Evolutionary conservation across 2,888 invertebrate genomes (phyloP).

Genomic region (Zhuqinia jingwanae): DNA sequence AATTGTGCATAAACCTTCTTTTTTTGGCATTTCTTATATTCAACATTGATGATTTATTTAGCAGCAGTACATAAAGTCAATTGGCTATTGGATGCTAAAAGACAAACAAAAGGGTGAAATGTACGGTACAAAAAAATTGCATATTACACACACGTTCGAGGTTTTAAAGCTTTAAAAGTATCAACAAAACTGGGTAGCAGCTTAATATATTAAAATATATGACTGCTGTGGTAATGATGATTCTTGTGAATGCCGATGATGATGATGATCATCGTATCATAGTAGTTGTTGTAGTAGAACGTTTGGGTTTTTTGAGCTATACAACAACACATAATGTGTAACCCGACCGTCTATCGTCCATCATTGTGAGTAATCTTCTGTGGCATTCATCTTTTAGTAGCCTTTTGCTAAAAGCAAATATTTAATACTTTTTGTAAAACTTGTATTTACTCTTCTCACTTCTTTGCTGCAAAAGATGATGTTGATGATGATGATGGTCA

Average conservation of each 20-base stretch:
- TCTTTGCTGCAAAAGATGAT: not conserved
- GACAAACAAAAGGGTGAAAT: not conserved
- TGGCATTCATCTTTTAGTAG: not conserved
- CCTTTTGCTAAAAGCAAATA: not conserved
- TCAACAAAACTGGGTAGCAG: not conserved
- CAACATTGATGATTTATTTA: constrained; percentile 13
- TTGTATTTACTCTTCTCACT: constrained; percentile 52
- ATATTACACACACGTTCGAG: not conserved
- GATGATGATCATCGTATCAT: not conserved
- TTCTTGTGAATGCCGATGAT: not conserved
- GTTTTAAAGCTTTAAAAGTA: not conserved
- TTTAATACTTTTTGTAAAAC: constrained; percentile 28
- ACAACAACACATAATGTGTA: not conserved
- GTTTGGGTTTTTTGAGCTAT: not conserved
- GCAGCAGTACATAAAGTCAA: not conserved
- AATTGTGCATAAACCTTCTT: constrained; percentile 25
- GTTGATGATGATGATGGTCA: not conserved
- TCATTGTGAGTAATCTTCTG: not conserved
- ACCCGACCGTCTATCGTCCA: constrained; percentile 24
- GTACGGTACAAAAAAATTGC: constrained; percentile 25
- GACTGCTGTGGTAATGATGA: not conserved
- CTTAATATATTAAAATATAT: constrained; percentile 6
- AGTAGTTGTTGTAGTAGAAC: not conserved
- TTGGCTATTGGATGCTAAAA: no score
- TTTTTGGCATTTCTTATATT: constrained; percentile 11